Evolutionary conservation across 2,797 vertebrate species (phyloP).

Genomic region (Tadarida brasiliensis): DNA sequence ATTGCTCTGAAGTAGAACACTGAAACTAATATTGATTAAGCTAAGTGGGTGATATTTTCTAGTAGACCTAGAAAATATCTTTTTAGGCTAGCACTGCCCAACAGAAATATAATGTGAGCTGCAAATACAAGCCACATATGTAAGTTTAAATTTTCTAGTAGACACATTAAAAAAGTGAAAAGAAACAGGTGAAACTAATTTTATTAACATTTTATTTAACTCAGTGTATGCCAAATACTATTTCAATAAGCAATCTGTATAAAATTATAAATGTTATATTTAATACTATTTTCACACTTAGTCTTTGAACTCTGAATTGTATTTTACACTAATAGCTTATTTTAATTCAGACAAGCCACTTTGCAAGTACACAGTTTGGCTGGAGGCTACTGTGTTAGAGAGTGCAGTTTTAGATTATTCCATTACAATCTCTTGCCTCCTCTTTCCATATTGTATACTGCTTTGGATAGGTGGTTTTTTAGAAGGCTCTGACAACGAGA

Average conservation of each 20-base stretch:
- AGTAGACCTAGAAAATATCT: not conserved
- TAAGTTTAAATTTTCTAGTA: not conserved
- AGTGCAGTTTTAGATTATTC: not conserved
- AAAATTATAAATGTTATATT: not conserved
- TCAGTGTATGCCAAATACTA: not conserved
- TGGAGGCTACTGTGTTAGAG: not conserved
- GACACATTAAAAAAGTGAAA: not conserved
- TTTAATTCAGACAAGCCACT: not conserved
- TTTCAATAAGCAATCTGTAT: not conserved
- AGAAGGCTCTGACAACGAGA: not conserved
- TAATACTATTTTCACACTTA: not conserved
- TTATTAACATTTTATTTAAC: not conserved
- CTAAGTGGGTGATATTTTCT: conserved; percentile 29
- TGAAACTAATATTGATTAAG: not conserved
- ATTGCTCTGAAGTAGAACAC: not conserved
- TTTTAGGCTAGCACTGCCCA: not conserved
- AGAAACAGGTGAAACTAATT: not conserved
- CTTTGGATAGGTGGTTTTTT: not conserved
- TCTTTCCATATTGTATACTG: not conserved
- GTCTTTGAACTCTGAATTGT: not conserved
- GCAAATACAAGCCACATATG: not conserved
- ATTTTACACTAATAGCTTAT: not conserved
- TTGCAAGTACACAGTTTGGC: not conserved
- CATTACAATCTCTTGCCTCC: not conserved
- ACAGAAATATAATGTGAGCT: not conserved